Evolutionary conservation across 2,888 invertebrate species (phyloP).

Genomic region (Pterobdella sp.): DNA sequence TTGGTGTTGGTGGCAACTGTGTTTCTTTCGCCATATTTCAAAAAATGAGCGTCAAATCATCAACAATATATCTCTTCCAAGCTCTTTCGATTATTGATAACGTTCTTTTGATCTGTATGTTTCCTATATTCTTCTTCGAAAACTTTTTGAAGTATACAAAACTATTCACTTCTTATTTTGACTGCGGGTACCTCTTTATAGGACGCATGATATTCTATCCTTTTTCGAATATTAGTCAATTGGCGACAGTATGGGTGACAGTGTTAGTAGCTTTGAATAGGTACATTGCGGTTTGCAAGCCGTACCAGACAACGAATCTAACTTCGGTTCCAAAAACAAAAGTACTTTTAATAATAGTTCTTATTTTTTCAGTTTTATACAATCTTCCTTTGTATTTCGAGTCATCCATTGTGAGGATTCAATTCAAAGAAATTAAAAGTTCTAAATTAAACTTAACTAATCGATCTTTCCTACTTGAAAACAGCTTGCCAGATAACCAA

Average conservation of each 20-base stretch:
- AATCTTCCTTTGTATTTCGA: conserved; percentile 36
- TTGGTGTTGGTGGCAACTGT: conserved; percentile 37
- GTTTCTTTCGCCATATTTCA: conserved; percentile 37
- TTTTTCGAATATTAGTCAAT: conserved; percentile 34
- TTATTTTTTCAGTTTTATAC: conserved; percentile 35
- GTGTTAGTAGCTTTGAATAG: conserved; percentile 37
- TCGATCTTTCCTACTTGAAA: neutral
- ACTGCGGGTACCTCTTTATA: conserved; percentile 24
- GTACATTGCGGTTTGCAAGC: conserved; percentile 39
- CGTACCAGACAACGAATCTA: conserved; percentile 35
- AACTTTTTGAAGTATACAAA: conserved; percentile 34
- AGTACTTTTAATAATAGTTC: conserved; percentile 33
- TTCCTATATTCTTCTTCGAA: conserved; percentile 36
- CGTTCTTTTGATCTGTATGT: conserved; percentile 34
- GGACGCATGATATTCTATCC: conserved; percentile 36
- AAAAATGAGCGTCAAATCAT: conserved; percentile 38
- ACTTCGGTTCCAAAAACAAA: conserved; percentile 35
- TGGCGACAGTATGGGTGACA: conserved; percentile 39
- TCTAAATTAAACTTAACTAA: neutral
- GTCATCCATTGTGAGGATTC: conserved; percentile 22
- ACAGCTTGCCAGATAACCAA: neutral
- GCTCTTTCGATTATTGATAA: conserved; percentile 37
- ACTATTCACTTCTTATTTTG: conserved; percentile 14
- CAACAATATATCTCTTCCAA: conserved; percentile 39
- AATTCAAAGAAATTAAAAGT: neutral